Conservation (phyloP, 1,140 invertebrate species). For the Neuroterus valhalla region DNA sequence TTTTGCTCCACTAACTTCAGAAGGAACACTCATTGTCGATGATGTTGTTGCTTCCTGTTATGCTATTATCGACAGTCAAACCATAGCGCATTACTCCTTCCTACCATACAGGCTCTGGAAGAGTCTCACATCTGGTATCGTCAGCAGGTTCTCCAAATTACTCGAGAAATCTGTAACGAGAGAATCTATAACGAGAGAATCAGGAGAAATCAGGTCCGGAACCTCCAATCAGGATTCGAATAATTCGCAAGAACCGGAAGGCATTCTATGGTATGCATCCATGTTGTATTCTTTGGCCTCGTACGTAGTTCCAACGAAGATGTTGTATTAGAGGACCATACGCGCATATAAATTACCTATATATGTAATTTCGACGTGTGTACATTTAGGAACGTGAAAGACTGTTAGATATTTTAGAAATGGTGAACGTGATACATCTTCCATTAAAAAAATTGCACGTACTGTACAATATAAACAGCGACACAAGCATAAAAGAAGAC, state of each 20-base stretch:
- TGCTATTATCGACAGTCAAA: conserved; percentile 90
- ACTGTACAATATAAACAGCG: neutral
- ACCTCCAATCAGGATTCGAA: conserved; percentile 8
- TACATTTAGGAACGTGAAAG: conserved; percentile 27
- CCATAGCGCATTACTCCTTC: conserved; percentile 89
- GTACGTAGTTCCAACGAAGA: conserved; percentile 79
- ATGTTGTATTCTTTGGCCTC: conserved; percentile 84
- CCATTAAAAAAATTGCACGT: conserved; percentile 4
- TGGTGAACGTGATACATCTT: conserved; percentile 21
- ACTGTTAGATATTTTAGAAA: conserved; percentile 29
- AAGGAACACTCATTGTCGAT: conserved; percentile 93
- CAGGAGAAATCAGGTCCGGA: conserved; percentile 29
- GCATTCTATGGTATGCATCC: conserved; percentile 92
- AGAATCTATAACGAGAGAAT: conserved; percentile 16
- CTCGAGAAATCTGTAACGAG: neutral
- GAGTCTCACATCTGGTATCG: conserved; percentile 30
- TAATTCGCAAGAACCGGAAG: conserved; percentile 61
- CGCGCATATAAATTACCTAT: too few relatives aligned
- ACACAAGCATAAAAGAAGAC: neutral
- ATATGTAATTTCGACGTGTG: neutral
- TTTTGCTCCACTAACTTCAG: conserved; percentile 91
- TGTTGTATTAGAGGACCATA: conserved; percentile 54
- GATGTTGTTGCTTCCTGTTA: conserved; percentile 95
- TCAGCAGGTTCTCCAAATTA: conserved; percentile 34
- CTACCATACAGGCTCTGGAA: conserved; percentile 82